Percentiles rank a stretch among this genome's conserved stretches.
phyloP scores from a whole-genome alignment of 2,797 vertebrate species.

The Ficedula albicollis region DNA sequence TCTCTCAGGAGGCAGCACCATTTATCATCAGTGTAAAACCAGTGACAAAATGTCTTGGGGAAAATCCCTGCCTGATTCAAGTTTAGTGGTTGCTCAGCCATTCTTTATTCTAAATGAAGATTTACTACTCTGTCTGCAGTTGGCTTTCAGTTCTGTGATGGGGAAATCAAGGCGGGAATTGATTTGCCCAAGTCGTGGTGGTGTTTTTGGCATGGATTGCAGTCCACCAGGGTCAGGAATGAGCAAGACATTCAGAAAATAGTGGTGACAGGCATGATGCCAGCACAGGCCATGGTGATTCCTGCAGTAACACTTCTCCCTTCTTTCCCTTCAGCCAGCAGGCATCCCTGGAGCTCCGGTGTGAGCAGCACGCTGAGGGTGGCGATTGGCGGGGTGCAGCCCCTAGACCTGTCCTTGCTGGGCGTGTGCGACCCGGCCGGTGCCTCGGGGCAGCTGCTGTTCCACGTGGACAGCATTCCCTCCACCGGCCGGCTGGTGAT shows the following conservation, averaged over 20 bases:
- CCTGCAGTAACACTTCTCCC: not conserved
- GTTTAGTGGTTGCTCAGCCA: not conserved
- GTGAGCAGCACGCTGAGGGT: conserved; percentile 82
- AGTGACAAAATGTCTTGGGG: not conserved
- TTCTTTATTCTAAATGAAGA: not conserved
- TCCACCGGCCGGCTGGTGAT: conserved; percentile 81
- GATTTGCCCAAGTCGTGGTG: not conserved
- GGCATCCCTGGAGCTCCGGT: conserved; percentile 67
- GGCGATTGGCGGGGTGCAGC: conserved; percentile 77
- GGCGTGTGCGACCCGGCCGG: conserved; percentile 67
- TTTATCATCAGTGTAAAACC: not conserved
- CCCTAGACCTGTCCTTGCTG: conserved; percentile 77
- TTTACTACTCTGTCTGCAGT: not conserved
- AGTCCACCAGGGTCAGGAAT: not conserved
- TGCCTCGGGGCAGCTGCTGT: conserved; percentile 63
- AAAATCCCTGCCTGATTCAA: not conserved
- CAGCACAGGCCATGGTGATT: rapidly evolving
- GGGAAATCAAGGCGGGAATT: not conserved
- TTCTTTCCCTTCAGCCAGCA: conserved; percentile 73
- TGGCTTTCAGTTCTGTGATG: not conserved
- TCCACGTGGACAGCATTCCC: conserved; percentile 79
- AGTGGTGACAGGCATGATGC: not conserved
- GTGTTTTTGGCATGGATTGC: not conserved
- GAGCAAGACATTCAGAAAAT: not conserved
- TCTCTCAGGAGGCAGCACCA: not conserved